Base-by-base conservation (phyloP, 2,888 invertebrate genomes). In the Stegophylla sp. region DNA sequence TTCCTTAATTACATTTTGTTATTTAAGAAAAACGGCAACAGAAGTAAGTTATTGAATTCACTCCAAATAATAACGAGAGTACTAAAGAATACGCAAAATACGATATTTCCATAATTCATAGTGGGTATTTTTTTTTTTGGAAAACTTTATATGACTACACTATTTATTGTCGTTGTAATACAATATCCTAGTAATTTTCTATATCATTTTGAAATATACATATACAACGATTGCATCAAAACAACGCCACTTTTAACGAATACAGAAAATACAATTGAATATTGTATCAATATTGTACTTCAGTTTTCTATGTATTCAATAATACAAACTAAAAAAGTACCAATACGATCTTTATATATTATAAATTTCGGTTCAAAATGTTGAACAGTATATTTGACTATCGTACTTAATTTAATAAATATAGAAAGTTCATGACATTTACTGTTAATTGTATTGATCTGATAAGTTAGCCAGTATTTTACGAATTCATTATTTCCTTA, bases 111-210 rank as follows among this genome's bases (percentile, higher is more conserved):
- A 20, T 20, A 9, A 3, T 61, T 9, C 17, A 53, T 69, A 51
- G 1, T 7, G 28, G 10, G n/a, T n/a, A n/a, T n/a, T n/a, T n/a
- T n/a, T n/a, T n/a, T 69, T 69, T 69, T 53, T 51, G 20, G 69
- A 20, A 34, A 53, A 53, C 5, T 34, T 53, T 34, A 69, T 17
- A 51, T n/a, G 17, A 48, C 28, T 69, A 69, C n/a, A n/a, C n/a
- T n/a, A n/a, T n/a, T 69, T 17, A n/a, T 69, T 1, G 7, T 69
- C 12, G 13, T 12, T 53, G 69, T 53, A 69, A 69, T 53, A 51
- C 13, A n/a, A 69, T 69, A n/a, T n/a, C 51, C 28, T 69, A 1
- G 17, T n/a, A n/a, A 23, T 13, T 12, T 43, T 43, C 13, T 15
- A 53, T 1, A 48, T 17, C 5, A 48, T 23, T 34, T 1, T 15